Evolutionary conservation across 2,797 vertebrate species (phyloP), one percentile per base, ranked within the genome.

Genomic region (Rhinatrema bivittatum): DNA sequence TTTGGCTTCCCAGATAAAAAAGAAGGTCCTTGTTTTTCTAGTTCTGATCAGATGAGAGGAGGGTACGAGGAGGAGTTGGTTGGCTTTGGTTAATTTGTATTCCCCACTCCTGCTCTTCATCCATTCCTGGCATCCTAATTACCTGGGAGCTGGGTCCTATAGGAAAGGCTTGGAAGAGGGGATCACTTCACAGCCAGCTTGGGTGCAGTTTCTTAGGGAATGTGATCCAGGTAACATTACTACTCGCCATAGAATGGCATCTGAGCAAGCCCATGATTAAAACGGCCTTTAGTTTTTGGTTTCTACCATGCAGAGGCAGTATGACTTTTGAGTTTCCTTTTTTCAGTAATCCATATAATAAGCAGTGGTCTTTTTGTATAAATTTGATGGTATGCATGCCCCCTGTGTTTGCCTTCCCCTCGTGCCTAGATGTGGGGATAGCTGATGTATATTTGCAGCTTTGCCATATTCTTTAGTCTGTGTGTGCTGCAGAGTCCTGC

Each of bases 351-450:
- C 85, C 82, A 67, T 86, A 82, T 87, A 86, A 80, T 79, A 87
- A 87, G 83, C 89, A 87, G 90, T 87, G 87, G 85, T 92, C 87
- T 91, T 94, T 94, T 96, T 98, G 85, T 93, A 93, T 74, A 85
- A 87, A 74, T 82, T 35, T 70, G 90, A 86, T 94, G 86, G 85
- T 89, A 90, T 94, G 92, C 91, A 94, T 94, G 91, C 84, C 85
- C 86, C 74, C 79, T 86, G 85, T 85, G 86, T 72, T 69, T 55
- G 67, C 70, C 66, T 50, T 72, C 62, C 64, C 60, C 49, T 74
- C 63, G 34, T 75, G 60, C 72, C 66, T 56, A 60, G 65, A 70
- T 67, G 63, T 41, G 60, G 58, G 70, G 60, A 66, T 65, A 74
- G 72, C 56, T 68, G 56, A 53, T 56, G 74, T 72, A 70, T 75